phyloP scores from a whole-genome alignment of 2,113 vertebrate genomes.

The Oenanthe oenanthe region DNA sequence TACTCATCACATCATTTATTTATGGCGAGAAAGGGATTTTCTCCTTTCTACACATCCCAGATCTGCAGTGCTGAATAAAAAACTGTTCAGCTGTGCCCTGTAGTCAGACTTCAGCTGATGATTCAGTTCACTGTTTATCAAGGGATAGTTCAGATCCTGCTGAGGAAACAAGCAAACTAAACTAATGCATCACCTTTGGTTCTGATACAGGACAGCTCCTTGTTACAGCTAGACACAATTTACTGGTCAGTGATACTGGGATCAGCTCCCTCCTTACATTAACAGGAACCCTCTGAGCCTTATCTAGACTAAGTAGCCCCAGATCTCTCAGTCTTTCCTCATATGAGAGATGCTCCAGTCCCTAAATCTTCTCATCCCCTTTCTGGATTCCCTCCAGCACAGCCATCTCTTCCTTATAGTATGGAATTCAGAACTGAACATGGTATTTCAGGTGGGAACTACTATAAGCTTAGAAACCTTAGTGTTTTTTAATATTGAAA shows the following conservation, averaged over 20 bases:
- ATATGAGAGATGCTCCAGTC: not conserved
- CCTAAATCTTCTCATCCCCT: not conserved
- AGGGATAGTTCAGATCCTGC: not conserved
- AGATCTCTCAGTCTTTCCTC: not conserved
- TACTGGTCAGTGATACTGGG: not conserved
- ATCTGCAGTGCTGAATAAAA: not conserved
- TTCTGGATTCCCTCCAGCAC: rapidly evolving
- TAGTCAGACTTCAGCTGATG: not conserved
- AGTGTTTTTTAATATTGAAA: not conserved
- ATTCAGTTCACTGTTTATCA: not conserved
- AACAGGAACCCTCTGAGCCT: not conserved
- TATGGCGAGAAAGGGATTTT: not conserved
- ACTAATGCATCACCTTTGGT: not conserved
- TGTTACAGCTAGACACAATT: not conserved
- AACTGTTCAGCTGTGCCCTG: not conserved
- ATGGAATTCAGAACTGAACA: not conserved
- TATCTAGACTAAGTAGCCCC: not conserved
- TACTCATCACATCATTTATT: not conserved
- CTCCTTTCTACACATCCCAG: not conserved
- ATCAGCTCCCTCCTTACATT: not conserved
- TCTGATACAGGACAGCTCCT: not conserved
- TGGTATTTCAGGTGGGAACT: not conserved
- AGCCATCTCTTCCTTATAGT: not conserved
- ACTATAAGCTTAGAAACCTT: not conserved
- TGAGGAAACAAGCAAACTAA: not conserved